Conservation (phyloP, 2,113 vertebrate genomes). For the Sapajus apella region DNA sequence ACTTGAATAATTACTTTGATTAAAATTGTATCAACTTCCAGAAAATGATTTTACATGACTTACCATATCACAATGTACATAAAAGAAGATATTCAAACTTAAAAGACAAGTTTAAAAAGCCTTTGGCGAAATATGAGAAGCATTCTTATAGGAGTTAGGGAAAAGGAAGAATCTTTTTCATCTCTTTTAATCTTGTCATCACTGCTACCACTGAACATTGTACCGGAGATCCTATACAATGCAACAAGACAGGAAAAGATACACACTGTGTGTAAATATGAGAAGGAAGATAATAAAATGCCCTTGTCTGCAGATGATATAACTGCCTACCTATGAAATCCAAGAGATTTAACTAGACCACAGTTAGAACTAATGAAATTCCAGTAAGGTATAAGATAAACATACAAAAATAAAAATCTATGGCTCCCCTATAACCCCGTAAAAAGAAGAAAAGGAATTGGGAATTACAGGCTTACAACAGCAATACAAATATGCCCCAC, state of each 20-base stretch:
- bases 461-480: neutral
- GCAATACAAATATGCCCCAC: neutral
- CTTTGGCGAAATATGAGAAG: slow-evolving; percentile 6
- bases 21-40: neutral
- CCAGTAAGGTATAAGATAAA: neutral
- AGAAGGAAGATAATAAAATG: neutral
- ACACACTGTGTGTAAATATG: neutral
- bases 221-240: neutral
- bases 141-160: neutral
- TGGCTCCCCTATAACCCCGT: neutral
- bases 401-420: neutral
- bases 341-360: slow-evolving; percentile 23
- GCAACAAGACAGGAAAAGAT: slow-evolving; percentile 34
- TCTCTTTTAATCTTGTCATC: neutral
- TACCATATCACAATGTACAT: neutral
- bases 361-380: slow-evolving; percentile 2
- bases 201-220: neutral
- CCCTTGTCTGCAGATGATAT: neutral
- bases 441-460: slow-evolving; percentile 10
- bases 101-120: slow-evolving; percentile 30
- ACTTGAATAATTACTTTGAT: neutral
- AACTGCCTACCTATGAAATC: neutral
- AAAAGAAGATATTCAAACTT: slow-evolving; percentile 10
- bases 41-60: neutral
- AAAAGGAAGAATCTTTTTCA: neutral